Evolutionary conservation across 2,888 invertebrate species (phyloP).

Genomic region (Ephialtes manifestator): DNA sequence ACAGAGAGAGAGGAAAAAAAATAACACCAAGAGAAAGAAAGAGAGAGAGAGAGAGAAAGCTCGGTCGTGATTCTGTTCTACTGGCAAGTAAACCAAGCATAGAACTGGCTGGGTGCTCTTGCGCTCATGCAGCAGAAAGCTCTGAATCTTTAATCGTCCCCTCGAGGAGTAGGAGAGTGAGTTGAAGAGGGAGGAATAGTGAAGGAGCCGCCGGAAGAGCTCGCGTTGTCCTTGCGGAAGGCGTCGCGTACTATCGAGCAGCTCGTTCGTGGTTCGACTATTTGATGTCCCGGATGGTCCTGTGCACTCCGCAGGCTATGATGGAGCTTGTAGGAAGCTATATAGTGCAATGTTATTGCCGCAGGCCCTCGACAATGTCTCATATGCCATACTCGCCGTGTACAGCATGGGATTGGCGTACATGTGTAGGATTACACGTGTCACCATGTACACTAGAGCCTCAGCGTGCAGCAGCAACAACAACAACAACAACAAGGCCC

Average conservation of each 20-base stretch:
- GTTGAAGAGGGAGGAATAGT: not conserved
- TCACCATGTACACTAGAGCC: constrained; percentile 35
- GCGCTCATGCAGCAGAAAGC: constrained; percentile 41
- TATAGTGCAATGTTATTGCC: constrained; percentile 34
- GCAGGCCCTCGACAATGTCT: not conserved
- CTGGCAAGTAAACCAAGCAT: constrained; percentile 38
- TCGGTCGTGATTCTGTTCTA: constrained; percentile 50
- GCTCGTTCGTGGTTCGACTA: constrained; percentile 42
- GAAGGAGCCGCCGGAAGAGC: constrained; percentile 4
- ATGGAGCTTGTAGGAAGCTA: constrained; percentile 4
- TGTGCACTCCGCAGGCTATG: constrained; percentile 8
- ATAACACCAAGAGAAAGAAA: no score
- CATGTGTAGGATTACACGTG: constrained; percentile 62
- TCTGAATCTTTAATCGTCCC: constrained; percentile 65
- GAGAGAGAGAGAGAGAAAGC: constrained; percentile 23
- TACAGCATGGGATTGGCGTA: constrained; percentile 11
- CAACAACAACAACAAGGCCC: constrained; percentile 43
- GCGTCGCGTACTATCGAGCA: constrained; percentile 39
- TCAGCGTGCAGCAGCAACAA: constrained; percentile 32
- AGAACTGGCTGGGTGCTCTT: constrained; percentile 32
- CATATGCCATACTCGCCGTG: not conserved
- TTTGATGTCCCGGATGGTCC: not conserved
- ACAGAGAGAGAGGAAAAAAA: not conserved
- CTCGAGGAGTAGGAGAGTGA: constrained; percentile 40
- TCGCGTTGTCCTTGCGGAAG: constrained; percentile 48